Conservation (phyloP, 2,888 invertebrate species). For the Axea sp. region DNA sequence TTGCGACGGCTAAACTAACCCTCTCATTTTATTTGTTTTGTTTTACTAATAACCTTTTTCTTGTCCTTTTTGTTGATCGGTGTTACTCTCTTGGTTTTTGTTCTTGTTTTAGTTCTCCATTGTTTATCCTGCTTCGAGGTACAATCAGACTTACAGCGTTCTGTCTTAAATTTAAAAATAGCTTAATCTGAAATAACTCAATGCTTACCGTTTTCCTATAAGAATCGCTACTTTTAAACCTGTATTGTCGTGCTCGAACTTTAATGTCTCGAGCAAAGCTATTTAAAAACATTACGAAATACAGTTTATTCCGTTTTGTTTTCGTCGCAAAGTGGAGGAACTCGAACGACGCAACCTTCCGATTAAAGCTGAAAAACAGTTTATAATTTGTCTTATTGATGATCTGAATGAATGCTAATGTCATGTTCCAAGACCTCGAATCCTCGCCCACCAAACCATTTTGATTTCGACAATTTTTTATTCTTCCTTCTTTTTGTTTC, state of each 20-base stretch:
- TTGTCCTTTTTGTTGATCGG: slow-evolving; percentile 7
- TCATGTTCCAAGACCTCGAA: slow-evolving; percentile 2
- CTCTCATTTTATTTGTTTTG: slow-evolving; percentile 33
- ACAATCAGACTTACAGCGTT: not conserved
- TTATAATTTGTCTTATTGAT: slow-evolving; percentile 1
- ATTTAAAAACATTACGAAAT: slow-evolving; percentile 12
- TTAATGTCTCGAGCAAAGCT: too few species aligned
- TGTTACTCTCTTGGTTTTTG: slow-evolving; percentile 20
- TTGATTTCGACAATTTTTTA: slow-evolving; percentile 33
- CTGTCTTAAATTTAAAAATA: not conserved
- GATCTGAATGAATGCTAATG: slow-evolving; percentile 5
- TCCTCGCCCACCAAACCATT: slow-evolving; percentile 13
- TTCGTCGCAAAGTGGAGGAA: too few species aligned
- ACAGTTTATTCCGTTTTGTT: not conserved
- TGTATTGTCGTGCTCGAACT: too few species aligned
- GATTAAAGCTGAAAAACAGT: too few species aligned
- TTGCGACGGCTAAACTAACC: slow-evolving; percentile 49
- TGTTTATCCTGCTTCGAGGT: slow-evolving; percentile 12
- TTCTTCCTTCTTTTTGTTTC: slow-evolving; percentile 44
- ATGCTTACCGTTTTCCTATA: not conserved
- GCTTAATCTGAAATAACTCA: not conserved
- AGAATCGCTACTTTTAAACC: too few species aligned
- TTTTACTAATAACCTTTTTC: slow-evolving; percentile 44
- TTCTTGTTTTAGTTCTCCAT: slow-evolving; percentile 1
- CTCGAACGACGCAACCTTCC: too few species aligned